phyloP scores from a whole-genome alignment of 1,140 invertebrate species.

The Tetramorium simillimum region DNA sequence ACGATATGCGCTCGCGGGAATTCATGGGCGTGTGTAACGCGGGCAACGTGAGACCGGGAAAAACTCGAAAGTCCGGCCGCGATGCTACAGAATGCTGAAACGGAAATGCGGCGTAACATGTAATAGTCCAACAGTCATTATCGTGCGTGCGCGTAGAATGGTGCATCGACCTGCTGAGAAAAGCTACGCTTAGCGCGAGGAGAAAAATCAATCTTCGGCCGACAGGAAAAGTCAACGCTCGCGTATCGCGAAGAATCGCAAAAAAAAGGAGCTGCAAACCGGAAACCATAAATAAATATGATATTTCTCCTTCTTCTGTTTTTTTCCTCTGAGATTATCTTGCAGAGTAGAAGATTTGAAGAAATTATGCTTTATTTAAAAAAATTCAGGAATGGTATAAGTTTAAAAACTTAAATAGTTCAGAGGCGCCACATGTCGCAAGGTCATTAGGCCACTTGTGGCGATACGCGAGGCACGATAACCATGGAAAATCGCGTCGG shows the following conservation, averaged over 20 bases:
- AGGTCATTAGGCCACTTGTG: slow-evolving; percentile 12
- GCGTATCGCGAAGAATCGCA: neutral
- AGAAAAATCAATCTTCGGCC: neutral
- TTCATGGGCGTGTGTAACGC: slow-evolving; percentile 33
- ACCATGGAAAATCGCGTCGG: slow-evolving; percentile 42
- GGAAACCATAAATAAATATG: neutral
- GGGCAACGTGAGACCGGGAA: slow-evolving; percentile 34
- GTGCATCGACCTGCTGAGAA: slow-evolving; percentile 24
- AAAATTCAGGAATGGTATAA: neutral
- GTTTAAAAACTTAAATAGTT: neutral
- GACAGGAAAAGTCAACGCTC: neutral
- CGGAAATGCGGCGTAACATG: slow-evolving; percentile 32
- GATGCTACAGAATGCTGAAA: slow-evolving; percentile 18
- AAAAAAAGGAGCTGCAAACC: neutral
- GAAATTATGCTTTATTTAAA: neutral
- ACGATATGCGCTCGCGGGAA: slow-evolving; percentile 18
- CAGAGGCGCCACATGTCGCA: too few species aligned
- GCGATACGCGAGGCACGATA: slow-evolving; percentile 15
- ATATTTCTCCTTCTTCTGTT: neutral
- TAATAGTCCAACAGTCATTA: slow-evolving; percentile 27
- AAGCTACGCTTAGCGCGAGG: too few species aligned
- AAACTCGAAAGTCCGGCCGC: slow-evolving; percentile 40
- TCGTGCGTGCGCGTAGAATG: slow-evolving; percentile 1
- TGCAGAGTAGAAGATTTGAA: neutral
- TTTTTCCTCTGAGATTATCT: neutral